Evolutionary conservation across 2,888 invertebrate genomes (phyloP).

Genomic region (Pecten maximus): DNA sequence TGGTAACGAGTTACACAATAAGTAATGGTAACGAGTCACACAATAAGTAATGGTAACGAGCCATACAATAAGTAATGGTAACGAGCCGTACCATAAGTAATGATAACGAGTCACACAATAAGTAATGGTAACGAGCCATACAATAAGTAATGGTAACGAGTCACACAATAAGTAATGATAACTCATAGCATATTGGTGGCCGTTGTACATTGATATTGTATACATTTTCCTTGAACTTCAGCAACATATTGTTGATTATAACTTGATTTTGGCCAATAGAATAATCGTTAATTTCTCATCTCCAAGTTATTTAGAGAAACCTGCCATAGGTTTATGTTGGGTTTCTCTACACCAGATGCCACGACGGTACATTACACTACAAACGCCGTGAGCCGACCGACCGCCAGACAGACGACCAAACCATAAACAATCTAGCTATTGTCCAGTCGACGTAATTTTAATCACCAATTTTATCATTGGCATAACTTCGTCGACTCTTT

Average conservation of each 20-base stretch:
- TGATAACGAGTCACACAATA: no score
- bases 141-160: no score
- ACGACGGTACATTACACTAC: background rate
- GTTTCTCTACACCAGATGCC: background rate
- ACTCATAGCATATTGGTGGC: no score
- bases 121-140: no score
- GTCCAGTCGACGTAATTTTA: conserved; percentile 13
- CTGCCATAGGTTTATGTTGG: background rate
- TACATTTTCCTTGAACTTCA: background rate
- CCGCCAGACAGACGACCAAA: background rate
- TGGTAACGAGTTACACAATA: no score
- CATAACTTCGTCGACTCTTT: conserved; percentile 18
- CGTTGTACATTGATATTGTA: background rate
- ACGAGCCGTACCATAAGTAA: no score
- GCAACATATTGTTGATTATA: conserved; percentile 19
- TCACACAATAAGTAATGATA: no score
- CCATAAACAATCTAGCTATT: conserved; percentile 26
- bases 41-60: no score
- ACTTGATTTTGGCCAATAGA: background rate
- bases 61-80: no score
- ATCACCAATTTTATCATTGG: conserved; percentile 27
- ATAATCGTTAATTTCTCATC: background rate
- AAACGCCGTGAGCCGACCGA: background rate
- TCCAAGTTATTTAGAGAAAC: background rate
- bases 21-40: no score